These are phyloP conservation scores for Drosophila colorata DNA, from an alignment of 2,888 invertebrate genomes.

Conservation along the genomic window DNA sequence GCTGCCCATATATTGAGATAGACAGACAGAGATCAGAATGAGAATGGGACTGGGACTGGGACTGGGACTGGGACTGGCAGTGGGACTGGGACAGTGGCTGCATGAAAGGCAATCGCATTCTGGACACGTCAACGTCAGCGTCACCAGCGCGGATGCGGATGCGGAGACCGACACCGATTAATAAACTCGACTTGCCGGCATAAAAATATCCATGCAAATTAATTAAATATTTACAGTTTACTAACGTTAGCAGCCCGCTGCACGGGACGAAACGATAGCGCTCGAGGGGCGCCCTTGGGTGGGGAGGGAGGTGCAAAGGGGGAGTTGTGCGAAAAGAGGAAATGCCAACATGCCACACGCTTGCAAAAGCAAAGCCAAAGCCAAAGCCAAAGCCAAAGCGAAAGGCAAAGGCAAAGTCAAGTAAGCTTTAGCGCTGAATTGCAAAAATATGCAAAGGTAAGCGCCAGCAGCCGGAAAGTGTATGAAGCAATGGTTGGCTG, in stretches of 20 bases:
- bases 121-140: slow-evolving; percentile 21
- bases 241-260: slow-evolving; percentile 71
- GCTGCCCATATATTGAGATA: slow-evolving; percentile 18
- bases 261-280: slow-evolving; percentile 2
- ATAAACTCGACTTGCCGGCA: slow-evolving; percentile 75
- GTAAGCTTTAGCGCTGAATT: slow-evolving; percentile 80
- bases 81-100: slow-evolving; percentile 4
- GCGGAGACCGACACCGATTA: slow-evolving; percentile 52
- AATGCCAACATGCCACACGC: slow-evolving; percentile 59
- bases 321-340: slow-evolving; percentile 26
- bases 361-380: slow-evolving; percentile 43
- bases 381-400: slow-evolving; percentile 10
- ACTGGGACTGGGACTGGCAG: too few species aligned
- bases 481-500: slow-evolving; percentile 34
- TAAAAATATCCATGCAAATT: slow-evolving; percentile 82
- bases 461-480: slow-evolving; percentile 34
- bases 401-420: slow-evolving; percentile 57
- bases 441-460: slow-evolving; percentile 83
- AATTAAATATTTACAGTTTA: slow-evolving; percentile 81
- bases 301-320: neutral
- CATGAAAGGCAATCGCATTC: slow-evolving; percentile 28
- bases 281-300: slow-evolving; percentile 1
- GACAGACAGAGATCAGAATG: neutral
- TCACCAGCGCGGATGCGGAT: slow-evolving; percentile 7
- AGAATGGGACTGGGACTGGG: too few species aligned